A percentile compares a stretch with the other conserved stretches of the same genome.
Evolutionary conservation across 2,113 vertebrate species (phyloP).

Genomic region (Rhabdomys dilectus): DNA sequence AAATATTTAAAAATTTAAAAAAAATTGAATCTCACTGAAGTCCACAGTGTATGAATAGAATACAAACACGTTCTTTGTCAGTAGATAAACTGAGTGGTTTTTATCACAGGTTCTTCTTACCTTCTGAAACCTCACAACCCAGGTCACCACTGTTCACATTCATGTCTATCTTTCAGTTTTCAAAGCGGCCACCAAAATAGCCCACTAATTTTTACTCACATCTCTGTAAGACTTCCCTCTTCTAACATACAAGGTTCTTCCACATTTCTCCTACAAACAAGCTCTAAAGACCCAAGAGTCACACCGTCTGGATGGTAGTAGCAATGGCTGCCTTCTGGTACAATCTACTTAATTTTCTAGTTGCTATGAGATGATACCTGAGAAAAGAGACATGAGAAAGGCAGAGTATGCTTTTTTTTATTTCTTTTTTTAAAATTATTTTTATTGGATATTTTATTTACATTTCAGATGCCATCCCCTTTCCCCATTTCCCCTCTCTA

Average conservation of each 20-base stretch:
- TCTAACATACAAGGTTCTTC: not conserved
- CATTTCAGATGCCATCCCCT: too few species aligned
- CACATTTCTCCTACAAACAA: not conserved
- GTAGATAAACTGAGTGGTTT: not conserved
- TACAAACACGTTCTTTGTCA: not conserved
- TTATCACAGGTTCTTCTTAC: not conserved
- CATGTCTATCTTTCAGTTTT: not conserved
- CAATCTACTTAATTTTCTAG: not conserved
- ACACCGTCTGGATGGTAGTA: not conserved
- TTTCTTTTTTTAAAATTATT: too few species aligned
- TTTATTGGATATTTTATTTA: too few species aligned
- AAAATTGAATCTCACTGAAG: not conserved
- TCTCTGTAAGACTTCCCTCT: not conserved
- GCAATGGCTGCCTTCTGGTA: not conserved
- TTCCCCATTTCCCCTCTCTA: too few species aligned
- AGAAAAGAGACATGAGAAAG: not conserved
- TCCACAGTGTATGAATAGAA: not conserved
- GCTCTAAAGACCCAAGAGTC: not conserved
- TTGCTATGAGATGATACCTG: too few species aligned
- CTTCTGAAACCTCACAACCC: not conserved
- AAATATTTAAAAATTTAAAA: too few species aligned
- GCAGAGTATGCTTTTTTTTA: not conserved
- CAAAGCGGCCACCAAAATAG: not conserved
- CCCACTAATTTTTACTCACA: not conserved
- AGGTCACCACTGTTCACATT: too few species aligned